These are phyloP conservation scores for Pectinophora gossypiella DNA, from an alignment of 1,140 invertebrate species.

Conservation along the genomic window DNA sequence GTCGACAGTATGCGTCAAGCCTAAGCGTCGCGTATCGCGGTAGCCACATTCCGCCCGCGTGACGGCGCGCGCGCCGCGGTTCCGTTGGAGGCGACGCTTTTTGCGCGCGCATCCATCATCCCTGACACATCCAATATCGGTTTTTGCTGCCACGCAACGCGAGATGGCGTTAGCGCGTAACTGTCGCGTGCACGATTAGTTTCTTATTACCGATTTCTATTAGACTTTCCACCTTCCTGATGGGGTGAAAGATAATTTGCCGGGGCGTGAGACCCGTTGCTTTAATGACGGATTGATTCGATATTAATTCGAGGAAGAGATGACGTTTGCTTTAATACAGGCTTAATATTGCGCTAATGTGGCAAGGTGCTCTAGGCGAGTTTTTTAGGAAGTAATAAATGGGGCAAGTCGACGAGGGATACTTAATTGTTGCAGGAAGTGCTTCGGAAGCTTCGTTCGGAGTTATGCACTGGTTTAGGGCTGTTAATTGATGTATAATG, in stretches of 20 bases:
- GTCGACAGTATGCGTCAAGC: neutral
- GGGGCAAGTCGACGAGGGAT: slow-evolving; percentile 7
- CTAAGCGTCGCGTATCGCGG: slow-evolving; percentile 29
- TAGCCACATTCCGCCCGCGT: slow-evolving; percentile 22
- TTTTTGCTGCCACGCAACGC: slow-evolving; percentile 59
- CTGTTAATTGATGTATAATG: too few species aligned
- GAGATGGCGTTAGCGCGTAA: slow-evolving; percentile 55
- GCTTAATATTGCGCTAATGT: slow-evolving; percentile 51
- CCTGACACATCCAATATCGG: slow-evolving; percentile 70
- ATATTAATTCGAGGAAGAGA: slow-evolving; percentile 65
- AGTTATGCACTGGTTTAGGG: too few species aligned
- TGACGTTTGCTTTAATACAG: slow-evolving; percentile 33
- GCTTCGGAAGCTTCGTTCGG: neutral
- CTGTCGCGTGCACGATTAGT: slow-evolving; percentile 66
- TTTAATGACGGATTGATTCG: slow-evolving; percentile 70
- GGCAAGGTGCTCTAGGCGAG: slow-evolving; percentile 50
- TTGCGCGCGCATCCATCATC: slow-evolving; percentile 61
- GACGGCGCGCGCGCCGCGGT: slow-evolving; percentile 12
- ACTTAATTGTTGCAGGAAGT: neutral
- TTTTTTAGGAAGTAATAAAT: slow-evolving; percentile 42
- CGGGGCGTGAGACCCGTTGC: slow-evolving; percentile 63
- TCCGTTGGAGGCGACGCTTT: slow-evolving; percentile 48
- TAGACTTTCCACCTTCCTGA: slow-evolving; percentile 65
- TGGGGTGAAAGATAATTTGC: slow-evolving; percentile 67
- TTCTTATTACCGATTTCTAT: slow-evolving; percentile 71